Percentiles rank a stretch among this genome's conserved stretches.
Conservation (phyloP, 2,888 invertebrate genomes). For the Brachypterus glaber region DNA sequence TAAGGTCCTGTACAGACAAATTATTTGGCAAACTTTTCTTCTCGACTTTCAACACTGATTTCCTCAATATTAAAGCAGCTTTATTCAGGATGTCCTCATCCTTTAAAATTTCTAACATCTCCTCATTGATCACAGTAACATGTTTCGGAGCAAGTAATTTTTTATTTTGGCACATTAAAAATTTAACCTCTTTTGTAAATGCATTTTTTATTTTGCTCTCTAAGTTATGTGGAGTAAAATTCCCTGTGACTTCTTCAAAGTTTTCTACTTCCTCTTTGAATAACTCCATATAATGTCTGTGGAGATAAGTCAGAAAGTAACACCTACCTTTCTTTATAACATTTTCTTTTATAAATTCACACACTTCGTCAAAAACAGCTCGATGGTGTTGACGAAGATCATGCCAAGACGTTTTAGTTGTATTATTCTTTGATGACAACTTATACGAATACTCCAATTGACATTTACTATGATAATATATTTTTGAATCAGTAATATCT, state of each 20-base stretch:
- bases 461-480: constrained; percentile 12
- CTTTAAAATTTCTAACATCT: constrained; percentile 21
- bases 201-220: constrained; percentile 20
- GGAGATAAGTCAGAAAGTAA: constrained; percentile 24
- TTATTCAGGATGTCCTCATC: constrained; percentile 20
- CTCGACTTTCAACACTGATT: constrained; percentile 19
- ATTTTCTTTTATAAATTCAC: constrained; percentile 22
- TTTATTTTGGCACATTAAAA: constrained; percentile 23
- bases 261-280: constrained; percentile 20
- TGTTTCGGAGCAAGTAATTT: constrained; percentile 23
- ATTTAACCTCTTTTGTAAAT: constrained; percentile 21
- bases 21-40: constrained; percentile 10
- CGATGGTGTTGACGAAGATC: constrained; percentile 19
- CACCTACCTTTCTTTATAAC: constrained; percentile 24
- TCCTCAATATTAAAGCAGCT: constrained; percentile 21
- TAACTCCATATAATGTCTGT: constrained; percentile 23
- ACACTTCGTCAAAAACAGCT: constrained; percentile 23
- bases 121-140: constrained; percentile 17
- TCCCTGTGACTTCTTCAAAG: constrained; percentile 17
- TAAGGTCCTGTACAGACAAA: constrained; percentile 1
- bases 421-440: constrained; percentile 3
- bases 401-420: constrained; percentile 12
- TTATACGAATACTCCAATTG: constrained; percentile 6
- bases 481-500: constrained; percentile 6
- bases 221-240: constrained; percentile 22